phyloP scores from a whole-genome alignment of 64 coral and sea anemone species.

The Stichodactyla mertensii region DNA sequence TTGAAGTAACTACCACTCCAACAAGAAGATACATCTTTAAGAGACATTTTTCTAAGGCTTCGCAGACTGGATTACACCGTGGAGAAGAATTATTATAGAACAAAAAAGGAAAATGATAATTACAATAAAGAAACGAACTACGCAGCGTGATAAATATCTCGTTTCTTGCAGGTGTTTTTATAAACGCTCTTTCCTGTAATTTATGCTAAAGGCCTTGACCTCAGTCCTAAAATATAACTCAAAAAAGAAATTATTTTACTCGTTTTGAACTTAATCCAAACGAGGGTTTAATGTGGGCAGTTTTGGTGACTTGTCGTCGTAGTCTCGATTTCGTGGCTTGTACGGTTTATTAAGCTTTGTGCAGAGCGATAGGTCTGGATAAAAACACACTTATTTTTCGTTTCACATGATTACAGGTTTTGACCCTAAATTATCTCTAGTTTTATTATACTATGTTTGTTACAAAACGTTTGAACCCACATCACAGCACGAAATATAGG shows the following conservation, averaged over 20 bases:
- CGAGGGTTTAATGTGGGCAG: not conserved
- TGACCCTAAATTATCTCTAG: slow-evolving; percentile 11
- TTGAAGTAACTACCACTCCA: slow-evolving; percentile 11
- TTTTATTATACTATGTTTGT: slow-evolving; percentile 28
- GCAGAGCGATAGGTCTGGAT: slow-evolving; percentile 5
- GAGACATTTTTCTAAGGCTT: not conserved
- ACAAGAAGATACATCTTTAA: slow-evolving; percentile 1
- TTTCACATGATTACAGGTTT: slow-evolving; percentile 9
- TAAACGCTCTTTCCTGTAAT: not conserved
- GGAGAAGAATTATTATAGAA: not conserved
- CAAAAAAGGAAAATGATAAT: not conserved
- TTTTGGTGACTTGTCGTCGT: not conserved
- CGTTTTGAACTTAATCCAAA: not conserved
- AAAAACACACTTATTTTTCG: slow-evolving; percentile 24
- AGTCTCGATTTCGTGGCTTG: not conserved
- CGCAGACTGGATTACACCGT: not conserved
- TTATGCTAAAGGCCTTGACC: not conserved
- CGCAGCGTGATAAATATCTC: slow-evolving; percentile 19
- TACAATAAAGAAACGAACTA: slow-evolving; percentile 13
- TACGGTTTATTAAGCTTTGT: not conserved
- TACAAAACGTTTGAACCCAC: slow-evolving; percentile 23
- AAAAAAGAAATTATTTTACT: not conserved
- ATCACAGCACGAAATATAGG: not conserved
- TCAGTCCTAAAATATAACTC: not conserved
- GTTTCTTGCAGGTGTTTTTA: not conserved